phyloP scores from a whole-genome alignment of 2,113 vertebrate species.

The Ariopsis seemanni region DNA sequence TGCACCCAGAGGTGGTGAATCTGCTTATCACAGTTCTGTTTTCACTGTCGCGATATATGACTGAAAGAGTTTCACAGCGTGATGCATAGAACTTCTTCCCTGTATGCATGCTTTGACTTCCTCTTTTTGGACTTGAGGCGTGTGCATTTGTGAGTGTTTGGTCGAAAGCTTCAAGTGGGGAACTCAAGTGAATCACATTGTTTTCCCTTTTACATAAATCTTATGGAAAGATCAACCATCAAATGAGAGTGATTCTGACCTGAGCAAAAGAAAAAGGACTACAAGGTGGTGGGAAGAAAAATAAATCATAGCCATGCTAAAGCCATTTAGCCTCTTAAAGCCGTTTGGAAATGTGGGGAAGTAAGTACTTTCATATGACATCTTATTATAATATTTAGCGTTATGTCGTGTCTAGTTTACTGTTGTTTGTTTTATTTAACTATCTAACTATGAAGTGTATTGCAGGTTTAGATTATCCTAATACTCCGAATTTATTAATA shows the following conservation, averaged over 20 bases:
- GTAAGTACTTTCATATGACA: conserved; percentile 52
- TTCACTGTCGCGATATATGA: conserved; percentile 7
- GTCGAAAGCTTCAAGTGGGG: conserved; percentile 27
- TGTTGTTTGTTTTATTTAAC: background rate
- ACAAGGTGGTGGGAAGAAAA: conserved; percentile 21
- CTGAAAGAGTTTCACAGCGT: conserved; percentile 48
- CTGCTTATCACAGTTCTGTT: conserved; percentile 27
- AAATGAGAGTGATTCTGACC: conserved; percentile 40
- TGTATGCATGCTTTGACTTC: conserved; percentile 65
- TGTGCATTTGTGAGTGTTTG: conserved; percentile 35
- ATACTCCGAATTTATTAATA: background rate
- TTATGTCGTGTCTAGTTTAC: background rate
- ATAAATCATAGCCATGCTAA: conserved; percentile 67
- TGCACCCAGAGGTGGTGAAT: conserved; percentile 3
- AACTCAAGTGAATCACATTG: conserved; percentile 21
- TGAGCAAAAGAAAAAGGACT: conserved; percentile 8
- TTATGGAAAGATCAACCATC: conserved; percentile 23
- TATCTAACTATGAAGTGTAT: background rate
- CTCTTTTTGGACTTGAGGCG: conserved; percentile 61
- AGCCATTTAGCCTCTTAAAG: conserved; percentile 75
- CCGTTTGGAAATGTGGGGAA: conserved; percentile 63
- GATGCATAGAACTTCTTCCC: conserved; percentile 54
- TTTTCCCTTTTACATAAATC: conserved; percentile 14
- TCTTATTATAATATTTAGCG: conserved; percentile 20
- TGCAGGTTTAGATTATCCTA: background rate